These are phyloP conservation scores for Calonectris borealis DNA, from an alignment of 2,113 vertebrate genomes.

Conservation along the genomic window DNA sequence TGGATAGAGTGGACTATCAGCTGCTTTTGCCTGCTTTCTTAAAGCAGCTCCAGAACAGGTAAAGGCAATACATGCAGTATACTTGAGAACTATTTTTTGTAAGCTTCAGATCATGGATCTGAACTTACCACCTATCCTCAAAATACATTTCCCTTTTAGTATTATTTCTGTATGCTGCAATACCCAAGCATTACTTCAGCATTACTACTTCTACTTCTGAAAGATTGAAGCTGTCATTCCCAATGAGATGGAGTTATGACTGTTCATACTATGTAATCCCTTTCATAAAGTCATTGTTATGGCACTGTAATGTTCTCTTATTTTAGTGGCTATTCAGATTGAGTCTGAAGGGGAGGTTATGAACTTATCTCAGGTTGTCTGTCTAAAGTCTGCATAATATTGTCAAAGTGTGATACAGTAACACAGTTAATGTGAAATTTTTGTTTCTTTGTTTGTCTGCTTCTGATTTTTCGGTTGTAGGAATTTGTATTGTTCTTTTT, in stretches of 20 bases:
- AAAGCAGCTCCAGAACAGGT: not conserved
- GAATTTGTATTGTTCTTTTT: not conserved
- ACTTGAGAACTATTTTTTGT: not conserved
- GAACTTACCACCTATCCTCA: not conserved
- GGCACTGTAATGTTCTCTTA: not conserved
- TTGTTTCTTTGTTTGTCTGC: not conserved
- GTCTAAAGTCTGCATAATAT: not conserved
- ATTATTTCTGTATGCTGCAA: not conserved
- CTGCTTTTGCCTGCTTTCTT: not conserved
- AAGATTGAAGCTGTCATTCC: not conserved
- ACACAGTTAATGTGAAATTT: not conserved
- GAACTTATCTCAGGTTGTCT: not conserved
- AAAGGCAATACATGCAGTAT: not conserved
- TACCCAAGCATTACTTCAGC: not conserved
- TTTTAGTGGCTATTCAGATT: conserved; percentile 1
- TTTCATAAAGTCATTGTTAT: not conserved
- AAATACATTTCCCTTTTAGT: not conserved
- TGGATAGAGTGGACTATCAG: not conserved
- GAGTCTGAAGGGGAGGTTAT: not conserved
- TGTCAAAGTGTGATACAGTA: not conserved
- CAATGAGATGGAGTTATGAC: not conserved
- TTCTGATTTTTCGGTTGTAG: not conserved
- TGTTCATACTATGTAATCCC: not conserved
- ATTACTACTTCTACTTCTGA: not conserved
- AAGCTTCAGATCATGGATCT: not conserved